These are phyloP conservation scores for Diplosoma virens DNA, from an alignment of 23 tunicate genomes.

Conservation along the genomic window DNA sequence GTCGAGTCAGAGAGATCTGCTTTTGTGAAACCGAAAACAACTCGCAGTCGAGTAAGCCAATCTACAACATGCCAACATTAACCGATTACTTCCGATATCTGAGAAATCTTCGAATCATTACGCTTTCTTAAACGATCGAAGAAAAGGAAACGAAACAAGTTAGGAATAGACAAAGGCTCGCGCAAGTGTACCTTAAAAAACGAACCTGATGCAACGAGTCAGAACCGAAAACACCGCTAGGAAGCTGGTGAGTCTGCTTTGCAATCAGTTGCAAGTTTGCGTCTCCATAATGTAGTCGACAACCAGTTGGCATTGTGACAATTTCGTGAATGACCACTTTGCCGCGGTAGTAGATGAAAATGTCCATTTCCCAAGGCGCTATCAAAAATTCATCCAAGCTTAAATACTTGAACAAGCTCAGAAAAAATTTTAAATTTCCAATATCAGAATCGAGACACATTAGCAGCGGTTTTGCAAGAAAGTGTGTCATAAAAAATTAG, in stretches of 20 bases:
- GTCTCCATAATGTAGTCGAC: constrained; percentile 73
- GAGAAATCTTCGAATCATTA: no score
- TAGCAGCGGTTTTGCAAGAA: no score
- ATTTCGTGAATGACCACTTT: constrained; percentile 23
- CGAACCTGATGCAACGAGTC: constrained; percentile 63
- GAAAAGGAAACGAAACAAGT: neutral
- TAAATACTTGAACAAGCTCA: no score
- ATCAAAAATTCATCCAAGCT: no score
- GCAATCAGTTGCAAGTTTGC: constrained; percentile 68
- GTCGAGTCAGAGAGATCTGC: constrained; percentile 64
- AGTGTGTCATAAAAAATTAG: no score
- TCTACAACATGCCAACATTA: constrained; percentile 27
- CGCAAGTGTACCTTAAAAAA: neutral
- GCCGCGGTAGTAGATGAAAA: constrained; percentile 66
- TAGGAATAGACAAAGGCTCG: neutral
- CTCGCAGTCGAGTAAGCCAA: constrained; percentile 58
- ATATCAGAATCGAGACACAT: no score
- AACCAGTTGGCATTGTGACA: constrained; percentile 59
- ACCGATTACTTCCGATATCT: no score
- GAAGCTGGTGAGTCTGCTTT: constrained; percentile 52
- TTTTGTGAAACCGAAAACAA: constrained; percentile 52
- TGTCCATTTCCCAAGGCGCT: constrained; percentile 68
- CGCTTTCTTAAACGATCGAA: neutral
- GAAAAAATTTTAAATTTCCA: no score
- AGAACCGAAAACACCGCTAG: constrained; percentile 73